Conservation (phyloP, 37 sponge, comb jelly and placozoan species). For the Hormiphora californensis region DNA sequence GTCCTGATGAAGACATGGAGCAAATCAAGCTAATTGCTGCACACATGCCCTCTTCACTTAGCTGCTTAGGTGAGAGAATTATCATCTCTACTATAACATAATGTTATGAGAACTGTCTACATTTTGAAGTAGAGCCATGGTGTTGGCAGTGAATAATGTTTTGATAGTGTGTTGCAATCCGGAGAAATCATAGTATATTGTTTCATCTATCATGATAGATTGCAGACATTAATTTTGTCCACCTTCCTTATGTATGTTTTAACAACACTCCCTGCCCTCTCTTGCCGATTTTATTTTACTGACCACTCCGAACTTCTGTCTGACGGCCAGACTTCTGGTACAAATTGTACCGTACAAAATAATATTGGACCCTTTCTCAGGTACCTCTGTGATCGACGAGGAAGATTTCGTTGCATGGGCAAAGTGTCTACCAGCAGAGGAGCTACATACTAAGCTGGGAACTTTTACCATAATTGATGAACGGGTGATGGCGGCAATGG, state of each 20-base stretch:
- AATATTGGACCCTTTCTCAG: neutral
- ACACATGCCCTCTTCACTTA: neutral
- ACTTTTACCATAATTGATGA: slow-evolving; percentile 12
- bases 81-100: no score
- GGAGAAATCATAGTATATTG: neutral
- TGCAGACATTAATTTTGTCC: neutral
- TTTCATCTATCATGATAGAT: neutral
- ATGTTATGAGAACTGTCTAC: no score
- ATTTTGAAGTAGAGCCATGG: no score
- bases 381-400: slow-evolving; percentile 44
- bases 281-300: no score
- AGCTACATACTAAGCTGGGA: neutral
- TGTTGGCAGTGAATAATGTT: no score
- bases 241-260: no score
- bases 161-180: neutral
- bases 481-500: slow-evolving; percentile 28
- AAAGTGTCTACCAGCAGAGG: neutral
- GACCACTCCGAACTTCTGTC: no score
- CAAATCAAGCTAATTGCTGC: slow-evolving; percentile 11
- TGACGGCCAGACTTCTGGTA: no score
- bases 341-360: no score
- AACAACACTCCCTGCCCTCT: no score
- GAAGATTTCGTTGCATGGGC: slow-evolving; percentile 53
- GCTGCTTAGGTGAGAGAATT: slow-evolving; percentile 1
- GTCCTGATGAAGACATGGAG: slow-evolving; percentile 17